Base-by-base conservation (phyloP, 2,888 invertebrate species). In the Parapristionchus giblindavisi region DNA sequence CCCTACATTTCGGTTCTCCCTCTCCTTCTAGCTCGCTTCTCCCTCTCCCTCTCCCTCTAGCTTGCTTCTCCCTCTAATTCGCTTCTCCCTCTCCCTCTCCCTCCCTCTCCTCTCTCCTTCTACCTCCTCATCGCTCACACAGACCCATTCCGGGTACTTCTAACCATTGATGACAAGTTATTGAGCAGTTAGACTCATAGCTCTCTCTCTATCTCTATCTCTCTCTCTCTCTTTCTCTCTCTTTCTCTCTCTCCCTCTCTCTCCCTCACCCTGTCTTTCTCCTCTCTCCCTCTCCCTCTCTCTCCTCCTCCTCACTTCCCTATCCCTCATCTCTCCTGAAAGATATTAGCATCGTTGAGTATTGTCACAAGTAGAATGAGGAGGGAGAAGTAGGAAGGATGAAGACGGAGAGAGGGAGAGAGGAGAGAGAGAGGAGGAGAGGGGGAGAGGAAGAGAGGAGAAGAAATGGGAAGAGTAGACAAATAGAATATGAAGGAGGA, bases 171-270 rank as follows among this genome's bases (percentile, higher is more conserved):
- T 32, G 29, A 27, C 3, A 14, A 56, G 56, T 14, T 27, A 11
- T 3, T 24, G n/a, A n/a, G n/a, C n/a, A n/a, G n/a, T n/a, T n/a
- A n/a, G n/a, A n/a, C n/a, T n/a, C n/a, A n/a, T n/a, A n/a, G n/a
- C n/a, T n/a, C n/a, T n/a, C n/a, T n/a, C n/a, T n/a, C n/a, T n/a
- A n/a, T n/a, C n/a, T n/a, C n/a, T n/a, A n/a, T n/a, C 2, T 29
- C 24, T 36, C 61, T 34, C 36, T 1, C 24, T 63, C 63, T 63
- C 40, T 40, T 11, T 8, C 21, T 63, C 29, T 27, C n/a, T 24
- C 63, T 6, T 29, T 24, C 63, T 63, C 38, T 63, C 63, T 63
- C 63, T 14, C 29, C 40, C 0, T 6, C 61, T 38, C 36, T 43
- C 8, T 38, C 61, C 60, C 3, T 0, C 27, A 21, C 29, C 29